These are phyloP conservation scores for Watsonalla cultraria DNA, from an alignment of 2,888 invertebrate genomes.

Conservation along the genomic window DNA sequence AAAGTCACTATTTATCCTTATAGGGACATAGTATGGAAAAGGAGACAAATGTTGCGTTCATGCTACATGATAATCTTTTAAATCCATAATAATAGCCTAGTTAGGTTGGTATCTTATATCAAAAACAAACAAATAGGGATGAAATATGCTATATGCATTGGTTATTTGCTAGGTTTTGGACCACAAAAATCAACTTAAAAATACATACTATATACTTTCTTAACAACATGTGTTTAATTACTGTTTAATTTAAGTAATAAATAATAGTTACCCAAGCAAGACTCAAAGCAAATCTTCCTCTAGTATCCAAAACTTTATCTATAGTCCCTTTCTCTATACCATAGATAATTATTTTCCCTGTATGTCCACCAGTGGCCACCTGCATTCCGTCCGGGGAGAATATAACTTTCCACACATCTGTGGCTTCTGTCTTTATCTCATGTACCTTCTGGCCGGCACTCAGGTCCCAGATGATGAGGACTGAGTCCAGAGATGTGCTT, in stretches of 20 bases:
- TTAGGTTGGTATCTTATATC: too few relatives aligned
- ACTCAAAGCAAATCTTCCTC: slow-evolving; percentile 95
- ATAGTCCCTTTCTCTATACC: slow-evolving; percentile 89
- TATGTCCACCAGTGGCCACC: slow-evolving; percentile 93
- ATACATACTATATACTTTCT: too few relatives aligned
- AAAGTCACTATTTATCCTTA: too few relatives aligned
- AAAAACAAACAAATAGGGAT: too few relatives aligned
- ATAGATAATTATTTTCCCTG: slow-evolving; percentile 94
- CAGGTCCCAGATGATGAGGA: slow-evolving; percentile 94
- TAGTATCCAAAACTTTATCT: slow-evolving; percentile 91
- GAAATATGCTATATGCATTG: too few relatives aligned
- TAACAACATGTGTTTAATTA: too few relatives aligned
- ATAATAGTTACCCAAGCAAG: slow-evolving; percentile 90
- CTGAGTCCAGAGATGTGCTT: slow-evolving; percentile 94
- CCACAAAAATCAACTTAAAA: too few relatives aligned
- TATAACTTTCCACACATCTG: slow-evolving; percentile 95
- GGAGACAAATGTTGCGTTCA: too few relatives aligned
- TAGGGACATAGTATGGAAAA: too few relatives aligned
- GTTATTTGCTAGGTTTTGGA: too few relatives aligned
- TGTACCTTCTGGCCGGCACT: slow-evolving; percentile 89
- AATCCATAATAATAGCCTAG: too few relatives aligned
- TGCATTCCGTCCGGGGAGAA: slow-evolving; percentile 95
- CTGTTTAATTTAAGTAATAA: not conserved
- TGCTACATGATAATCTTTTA: too few relatives aligned
- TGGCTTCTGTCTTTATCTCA: slow-evolving; percentile 90